Conservation (phyloP, 2,888 invertebrate species). For the Lumbricus terrestris region DNA sequence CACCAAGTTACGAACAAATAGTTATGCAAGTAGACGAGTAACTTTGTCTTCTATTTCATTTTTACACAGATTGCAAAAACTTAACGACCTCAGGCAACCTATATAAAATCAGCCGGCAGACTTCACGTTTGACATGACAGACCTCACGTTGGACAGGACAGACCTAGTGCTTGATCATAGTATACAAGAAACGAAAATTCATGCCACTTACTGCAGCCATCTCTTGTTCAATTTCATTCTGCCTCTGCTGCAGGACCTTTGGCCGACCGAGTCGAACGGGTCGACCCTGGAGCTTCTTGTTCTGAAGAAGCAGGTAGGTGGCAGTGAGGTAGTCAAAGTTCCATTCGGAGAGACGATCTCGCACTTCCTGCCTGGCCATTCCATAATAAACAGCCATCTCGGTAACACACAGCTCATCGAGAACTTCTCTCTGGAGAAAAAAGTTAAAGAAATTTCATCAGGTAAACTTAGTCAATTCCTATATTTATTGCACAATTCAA, state of each 20-base stretch:
- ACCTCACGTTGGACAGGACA: too few species aligned
- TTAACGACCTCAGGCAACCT: too few species aligned
- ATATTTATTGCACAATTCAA: neutral
- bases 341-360: constrained; percentile 60
- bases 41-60: too few species aligned
- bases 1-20: too few species aligned
- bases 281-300: constrained; percentile 66
- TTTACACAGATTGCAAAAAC: too few species aligned
- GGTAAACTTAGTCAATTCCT: neutral
- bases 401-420: constrained; percentile 66
- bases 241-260: constrained; percentile 9
- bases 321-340: constrained; percentile 73
- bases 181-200: neutral
- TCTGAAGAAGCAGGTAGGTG: constrained; percentile 71
- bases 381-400: constrained; percentile 64
- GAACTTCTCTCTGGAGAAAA: constrained; percentile 28
- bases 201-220: neutral
- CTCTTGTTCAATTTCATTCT: constrained; percentile 7
- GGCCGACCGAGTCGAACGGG: constrained; percentile 58
- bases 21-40: too few species aligned
- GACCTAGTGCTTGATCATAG: neutral
- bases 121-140: too few species aligned
- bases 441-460: neutral
- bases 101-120: too few species aligned
- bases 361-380: constrained; percentile 56